Percentiles rank a stretch among this genome's conserved stretches.
Evolutionary conservation across 2,113 vertebrate species (phyloP).

Genomic region (Amazona vittata): DNA sequence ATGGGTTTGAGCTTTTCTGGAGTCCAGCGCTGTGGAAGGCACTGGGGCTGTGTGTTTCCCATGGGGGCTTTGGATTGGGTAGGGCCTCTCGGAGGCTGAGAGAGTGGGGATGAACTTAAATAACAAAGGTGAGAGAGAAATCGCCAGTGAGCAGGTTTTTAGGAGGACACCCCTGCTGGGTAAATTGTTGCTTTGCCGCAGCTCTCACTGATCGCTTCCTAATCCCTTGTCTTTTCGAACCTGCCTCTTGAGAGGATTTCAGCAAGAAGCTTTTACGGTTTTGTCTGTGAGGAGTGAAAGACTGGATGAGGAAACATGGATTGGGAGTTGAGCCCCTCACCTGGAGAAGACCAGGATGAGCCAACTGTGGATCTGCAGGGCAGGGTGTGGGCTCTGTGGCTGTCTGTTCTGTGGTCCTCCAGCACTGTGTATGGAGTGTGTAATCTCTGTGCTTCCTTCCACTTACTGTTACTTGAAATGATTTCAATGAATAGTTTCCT

Average conservation of each 20-base stretch:
- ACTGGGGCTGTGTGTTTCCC: neutral
- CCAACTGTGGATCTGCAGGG: neutral
- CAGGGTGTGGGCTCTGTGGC: neutral
- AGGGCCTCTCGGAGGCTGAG: neutral
- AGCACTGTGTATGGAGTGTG: neutral
- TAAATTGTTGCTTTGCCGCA: constrained; percentile 31
- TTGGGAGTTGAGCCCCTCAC: neutral
- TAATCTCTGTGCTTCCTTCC: neutral
- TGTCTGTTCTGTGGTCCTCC: neutral
- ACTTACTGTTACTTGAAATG: neutral
- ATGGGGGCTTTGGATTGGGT: neutral
- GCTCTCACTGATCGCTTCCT: neutral
- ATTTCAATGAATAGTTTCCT: neutral
- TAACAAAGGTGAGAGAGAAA: constrained; percentile 36
- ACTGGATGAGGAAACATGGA: neutral
- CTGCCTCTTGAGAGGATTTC: constrained; percentile 31
- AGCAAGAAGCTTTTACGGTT: neutral
- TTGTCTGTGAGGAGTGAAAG: neutral
- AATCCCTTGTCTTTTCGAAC: constrained; percentile 27
- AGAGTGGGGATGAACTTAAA: neutral
- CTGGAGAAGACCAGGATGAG: neutral
- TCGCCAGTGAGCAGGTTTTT: neutral
- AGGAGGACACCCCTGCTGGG: constrained; percentile 21
- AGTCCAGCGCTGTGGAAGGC: fast-evolving
- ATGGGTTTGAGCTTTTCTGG: neutral